A percentile compares a stretch with the other conserved stretches of the same genome.
phyloP scores from a whole-genome alignment of 1,140 invertebrate genomes.

The Nebria ingens region DNA sequence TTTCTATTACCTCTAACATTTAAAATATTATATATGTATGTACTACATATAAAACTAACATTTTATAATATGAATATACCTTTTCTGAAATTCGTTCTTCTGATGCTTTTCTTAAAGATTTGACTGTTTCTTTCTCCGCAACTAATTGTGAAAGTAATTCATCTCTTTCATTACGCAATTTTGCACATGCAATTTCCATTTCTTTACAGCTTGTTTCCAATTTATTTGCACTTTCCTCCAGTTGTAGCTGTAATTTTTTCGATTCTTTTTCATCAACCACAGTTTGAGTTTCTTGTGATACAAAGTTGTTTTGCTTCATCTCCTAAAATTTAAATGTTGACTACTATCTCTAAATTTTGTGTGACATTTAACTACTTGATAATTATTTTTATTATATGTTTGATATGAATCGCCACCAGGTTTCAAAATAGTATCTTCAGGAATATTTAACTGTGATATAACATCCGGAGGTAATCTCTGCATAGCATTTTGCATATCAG shows the following conservation, averaged over 20 bases:
- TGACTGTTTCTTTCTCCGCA: slow-evolving; percentile 22
- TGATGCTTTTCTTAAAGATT: slow-evolving; percentile 22
- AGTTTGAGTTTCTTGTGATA: neutral
- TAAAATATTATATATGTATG: too few relatives aligned
- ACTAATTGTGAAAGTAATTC: slow-evolving; percentile 24
- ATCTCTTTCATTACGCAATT: slow-evolving; percentile 28
- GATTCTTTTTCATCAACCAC: slow-evolving; percentile 17
- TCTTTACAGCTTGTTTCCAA: slow-evolving; percentile 28
- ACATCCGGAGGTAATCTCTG: slow-evolving; percentile 29
- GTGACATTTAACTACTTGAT: too few relatives aligned
- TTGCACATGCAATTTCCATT: slow-evolving; percentile 27
- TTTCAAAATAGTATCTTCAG: too few relatives aligned
- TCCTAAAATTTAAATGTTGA: too few relatives aligned
- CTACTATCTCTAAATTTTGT: too few relatives aligned
- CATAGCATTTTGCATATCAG: slow-evolving; percentile 28
- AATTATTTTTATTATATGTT: too few relatives aligned
- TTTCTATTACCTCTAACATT: too few relatives aligned
- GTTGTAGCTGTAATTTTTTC: slow-evolving; percentile 23
- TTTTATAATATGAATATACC: too few relatives aligned
- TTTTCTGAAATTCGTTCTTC: slow-evolving; percentile 17
- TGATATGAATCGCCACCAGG: too few relatives aligned
- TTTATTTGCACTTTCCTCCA: slow-evolving; percentile 29
- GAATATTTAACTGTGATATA: slow-evolving; percentile 17
- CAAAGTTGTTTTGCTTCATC: too few relatives aligned
- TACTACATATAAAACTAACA: too few relatives aligned